These are phyloP conservation scores for Rhaphigaster nebulosa DNA, from an alignment of 2,888 invertebrate species.

Conservation along the genomic window DNA sequence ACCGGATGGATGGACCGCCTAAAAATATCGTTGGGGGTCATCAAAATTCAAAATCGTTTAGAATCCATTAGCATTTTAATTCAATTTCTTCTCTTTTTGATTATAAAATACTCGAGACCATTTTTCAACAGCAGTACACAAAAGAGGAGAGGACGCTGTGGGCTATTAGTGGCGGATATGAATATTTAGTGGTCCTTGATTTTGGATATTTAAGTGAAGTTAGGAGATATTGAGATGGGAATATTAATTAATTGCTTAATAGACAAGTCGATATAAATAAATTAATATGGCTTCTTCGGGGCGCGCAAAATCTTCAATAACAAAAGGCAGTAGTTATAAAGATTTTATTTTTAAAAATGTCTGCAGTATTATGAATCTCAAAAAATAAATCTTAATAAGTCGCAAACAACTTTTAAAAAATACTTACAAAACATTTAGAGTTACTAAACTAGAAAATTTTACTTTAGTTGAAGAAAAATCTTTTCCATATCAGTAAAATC, in stretches of 20 bases:
- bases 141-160: not conserved
- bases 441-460: too few species aligned
- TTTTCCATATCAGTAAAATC: too few species aligned
- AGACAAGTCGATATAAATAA: slow-evolving; percentile 3
- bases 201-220: slow-evolving; percentile 17
- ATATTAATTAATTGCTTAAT: slow-evolving; percentile 11
- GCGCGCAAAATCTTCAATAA: too few species aligned
- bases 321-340: too few species aligned
- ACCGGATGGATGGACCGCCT: not conserved
- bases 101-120: slow-evolving; percentile 41
- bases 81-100: slow-evolving; percentile 45
- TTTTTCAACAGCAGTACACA: slow-evolving; percentile 30
- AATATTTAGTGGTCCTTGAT: slow-evolving; percentile 26
- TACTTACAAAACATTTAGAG: too few species aligned
- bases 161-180: slow-evolving; percentile 29
- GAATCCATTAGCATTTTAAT: slow-evolving; percentile 41
- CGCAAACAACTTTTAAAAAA: too few species aligned
- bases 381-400: too few species aligned
- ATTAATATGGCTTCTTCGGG: not conserved
- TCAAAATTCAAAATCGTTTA: slow-evolving; percentile 45
- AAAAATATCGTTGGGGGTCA: not conserved
- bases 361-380: too few species aligned
- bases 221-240: not conserved
- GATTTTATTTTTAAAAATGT: too few species aligned
- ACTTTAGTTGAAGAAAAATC: too few species aligned